Evolutionary conservation across 2,113 vertebrate species (phyloP).

Genomic region (Anolis sagrei): DNA sequence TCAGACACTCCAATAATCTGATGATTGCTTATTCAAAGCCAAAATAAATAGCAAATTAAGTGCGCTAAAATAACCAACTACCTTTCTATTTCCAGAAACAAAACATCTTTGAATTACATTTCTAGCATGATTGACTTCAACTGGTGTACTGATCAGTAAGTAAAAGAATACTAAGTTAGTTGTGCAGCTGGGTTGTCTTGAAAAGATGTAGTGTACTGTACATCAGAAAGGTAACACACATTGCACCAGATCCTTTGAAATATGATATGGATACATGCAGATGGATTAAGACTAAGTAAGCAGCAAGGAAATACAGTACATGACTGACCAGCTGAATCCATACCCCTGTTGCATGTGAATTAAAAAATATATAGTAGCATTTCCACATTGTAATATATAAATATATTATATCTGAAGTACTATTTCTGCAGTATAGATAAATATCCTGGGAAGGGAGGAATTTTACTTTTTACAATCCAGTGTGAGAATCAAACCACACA

Average conservation of each 20-base stretch:
- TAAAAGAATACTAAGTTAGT: background rate
- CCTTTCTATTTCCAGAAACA: background rate
- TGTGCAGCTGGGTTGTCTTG: background rate
- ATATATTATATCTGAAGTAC: background rate
- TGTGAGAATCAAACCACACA: background rate
- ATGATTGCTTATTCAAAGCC: slow-evolving; percentile 18
- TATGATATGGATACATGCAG: background rate
- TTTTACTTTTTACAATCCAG: background rate
- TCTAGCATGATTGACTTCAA: background rate
- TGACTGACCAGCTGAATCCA: background rate
- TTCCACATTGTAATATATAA: background rate
- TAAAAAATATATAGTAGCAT: background rate
- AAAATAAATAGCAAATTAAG: slow-evolving; percentile 28
- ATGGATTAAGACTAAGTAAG: background rate
- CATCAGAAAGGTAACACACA: background rate
- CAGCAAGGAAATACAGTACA: background rate
- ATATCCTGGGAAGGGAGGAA: background rate
- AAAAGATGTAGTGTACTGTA: background rate
- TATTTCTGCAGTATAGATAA: background rate
- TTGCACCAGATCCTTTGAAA: background rate
- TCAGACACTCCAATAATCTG: background rate
- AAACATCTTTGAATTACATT: slow-evolving; percentile 15
- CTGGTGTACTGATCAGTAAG: slow-evolving; percentile 8
- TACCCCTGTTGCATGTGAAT: background rate
- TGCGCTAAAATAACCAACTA: background rate